phyloP scores from a whole-genome alignment of 2,797 vertebrate genomes.

The Rhynchotus rufescens region DNA sequence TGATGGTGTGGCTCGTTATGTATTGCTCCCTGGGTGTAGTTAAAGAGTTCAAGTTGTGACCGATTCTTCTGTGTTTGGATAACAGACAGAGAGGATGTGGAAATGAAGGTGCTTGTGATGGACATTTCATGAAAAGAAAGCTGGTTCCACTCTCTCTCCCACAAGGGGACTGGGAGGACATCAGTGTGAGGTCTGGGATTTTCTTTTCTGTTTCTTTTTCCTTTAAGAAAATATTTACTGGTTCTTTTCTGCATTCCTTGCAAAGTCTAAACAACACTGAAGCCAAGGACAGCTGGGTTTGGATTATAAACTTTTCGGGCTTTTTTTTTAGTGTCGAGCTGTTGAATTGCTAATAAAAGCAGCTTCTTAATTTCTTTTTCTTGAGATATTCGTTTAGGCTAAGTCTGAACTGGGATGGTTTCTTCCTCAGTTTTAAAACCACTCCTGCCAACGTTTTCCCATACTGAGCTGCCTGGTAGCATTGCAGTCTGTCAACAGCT shows the following conservation, averaged over 20 bases:
- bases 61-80: background rate
- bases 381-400: background rate
- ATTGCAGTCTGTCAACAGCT: background rate
- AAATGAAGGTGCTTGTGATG: constrained; percentile 2
- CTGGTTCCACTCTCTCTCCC: background rate
- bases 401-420: background rate
- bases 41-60: background rate
- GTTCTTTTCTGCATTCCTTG: constrained; percentile 52
- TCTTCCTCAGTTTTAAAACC: background rate
- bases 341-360: background rate
- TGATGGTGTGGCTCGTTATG: background rate
- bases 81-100: background rate
- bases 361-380: accelerated
- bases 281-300: constrained; percentile 29
- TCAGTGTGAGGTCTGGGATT: constrained; percentile 13
- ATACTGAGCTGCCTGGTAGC: background rate
- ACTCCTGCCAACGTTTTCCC: background rate
- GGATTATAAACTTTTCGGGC: background rate
- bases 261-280: constrained; percentile 31
- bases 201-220: background rate
- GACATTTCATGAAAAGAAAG: constrained; percentile 18
- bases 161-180: background rate
- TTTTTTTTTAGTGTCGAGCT: background rate
- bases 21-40: background rate
- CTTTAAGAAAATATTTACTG: constrained; percentile 58